Evolutionary conservation across 2,888 invertebrate genomes (phyloP).

Genomic region (Eupithecia centaureata): DNA sequence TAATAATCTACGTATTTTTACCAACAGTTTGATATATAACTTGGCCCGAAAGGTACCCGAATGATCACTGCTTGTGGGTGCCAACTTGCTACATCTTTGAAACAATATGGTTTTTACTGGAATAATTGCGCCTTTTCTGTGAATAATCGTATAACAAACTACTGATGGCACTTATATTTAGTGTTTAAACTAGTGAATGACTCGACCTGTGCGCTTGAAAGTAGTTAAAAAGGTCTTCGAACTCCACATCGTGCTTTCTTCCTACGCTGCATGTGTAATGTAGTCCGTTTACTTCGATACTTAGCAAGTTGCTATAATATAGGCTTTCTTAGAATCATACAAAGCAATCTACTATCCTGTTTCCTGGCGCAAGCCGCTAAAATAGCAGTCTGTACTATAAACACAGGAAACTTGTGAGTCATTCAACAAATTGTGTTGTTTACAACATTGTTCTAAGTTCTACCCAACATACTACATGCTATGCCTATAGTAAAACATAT

Average conservation of each 20-base stretch:
- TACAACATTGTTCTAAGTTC: slow-evolving; percentile 11
- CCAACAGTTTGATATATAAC: slow-evolving; percentile 52
- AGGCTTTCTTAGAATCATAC: slow-evolving; percentile 21
- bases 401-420: slow-evolving; percentile 9
- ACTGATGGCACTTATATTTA: slow-evolving; percentile 13
- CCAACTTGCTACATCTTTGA: slow-evolving; percentile 66
- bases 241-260: slow-evolving; percentile 31
- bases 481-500: background rate
- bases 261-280: slow-evolving; percentile 49
- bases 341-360: slow-evolving; percentile 15
- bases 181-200: slow-evolving; percentile 13
- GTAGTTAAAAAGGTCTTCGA: slow-evolving; percentile 31
- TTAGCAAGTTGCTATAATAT: background rate
- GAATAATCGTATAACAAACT: slow-evolving; percentile 34
- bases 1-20: slow-evolving; percentile 45
- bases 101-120: slow-evolving; percentile 36
- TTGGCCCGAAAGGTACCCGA: slow-evolving; percentile 43
- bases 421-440: slow-evolving; percentile 24
- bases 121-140: slow-evolving; percentile 42
- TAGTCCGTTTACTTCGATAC: slow-evolving; percentile 38
- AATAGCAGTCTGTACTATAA: slow-evolving; percentile 1
- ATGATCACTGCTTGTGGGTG: slow-evolving; percentile 46
- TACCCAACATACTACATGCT: background rate
- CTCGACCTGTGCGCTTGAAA: slow-evolving; percentile 9
- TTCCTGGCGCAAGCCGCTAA: background rate